Conservation (phyloP, 2,113 vertebrate genomes). For the Sander lucioperca region DNA sequence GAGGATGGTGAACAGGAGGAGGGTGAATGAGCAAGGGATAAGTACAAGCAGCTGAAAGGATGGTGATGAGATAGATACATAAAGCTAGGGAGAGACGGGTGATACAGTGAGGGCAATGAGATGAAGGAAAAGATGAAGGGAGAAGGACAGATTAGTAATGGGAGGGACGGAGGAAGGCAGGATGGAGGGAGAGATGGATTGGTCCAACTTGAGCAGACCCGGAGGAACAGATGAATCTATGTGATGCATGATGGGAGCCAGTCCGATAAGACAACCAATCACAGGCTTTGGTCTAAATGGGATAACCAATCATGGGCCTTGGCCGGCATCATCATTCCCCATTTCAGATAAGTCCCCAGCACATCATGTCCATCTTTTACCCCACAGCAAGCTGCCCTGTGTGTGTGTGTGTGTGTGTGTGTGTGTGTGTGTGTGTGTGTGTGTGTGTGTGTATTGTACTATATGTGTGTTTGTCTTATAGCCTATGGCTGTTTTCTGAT, state of each 20-base stretch:
- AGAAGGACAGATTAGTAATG: conserved; percentile 56
- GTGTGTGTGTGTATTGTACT: conserved; percentile 15
- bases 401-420: conserved; percentile 19
- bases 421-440: conserved; percentile 20
- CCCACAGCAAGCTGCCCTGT: conserved; percentile 36
- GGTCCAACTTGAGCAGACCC: conserved; percentile 57
- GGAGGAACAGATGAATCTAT: conserved; percentile 64
- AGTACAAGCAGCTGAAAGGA: conserved; percentile 36
- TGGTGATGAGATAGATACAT: conserved; percentile 57
- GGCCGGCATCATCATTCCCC: conserved; percentile 58
- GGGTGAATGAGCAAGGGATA: conserved; percentile 21
- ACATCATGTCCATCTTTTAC: conserved; percentile 54
- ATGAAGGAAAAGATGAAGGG: conserved; percentile 54
- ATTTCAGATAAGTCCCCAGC: conserved; percentile 63
- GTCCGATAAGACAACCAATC: conserved; percentile 71
- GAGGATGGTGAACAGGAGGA: conserved; percentile 14
- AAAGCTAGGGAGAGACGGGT: conserved; percentile 33
- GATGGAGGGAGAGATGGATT: conserved; percentile 66
- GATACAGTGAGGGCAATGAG: conserved; percentile 48
- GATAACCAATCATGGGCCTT: conserved; percentile 73
- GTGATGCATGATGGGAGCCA: conserved; percentile 74
- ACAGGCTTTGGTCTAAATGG: conserved; percentile 72
- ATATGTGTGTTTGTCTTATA: neutral
- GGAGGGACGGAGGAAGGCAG: conserved; percentile 48
- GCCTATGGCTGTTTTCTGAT: conserved; percentile 25